A percentile compares a stretch with the other conserved stretches of the same genome.
phyloP scores from a whole-genome alignment of 2,797 vertebrate species.

The Naso thynnoides region DNA sequence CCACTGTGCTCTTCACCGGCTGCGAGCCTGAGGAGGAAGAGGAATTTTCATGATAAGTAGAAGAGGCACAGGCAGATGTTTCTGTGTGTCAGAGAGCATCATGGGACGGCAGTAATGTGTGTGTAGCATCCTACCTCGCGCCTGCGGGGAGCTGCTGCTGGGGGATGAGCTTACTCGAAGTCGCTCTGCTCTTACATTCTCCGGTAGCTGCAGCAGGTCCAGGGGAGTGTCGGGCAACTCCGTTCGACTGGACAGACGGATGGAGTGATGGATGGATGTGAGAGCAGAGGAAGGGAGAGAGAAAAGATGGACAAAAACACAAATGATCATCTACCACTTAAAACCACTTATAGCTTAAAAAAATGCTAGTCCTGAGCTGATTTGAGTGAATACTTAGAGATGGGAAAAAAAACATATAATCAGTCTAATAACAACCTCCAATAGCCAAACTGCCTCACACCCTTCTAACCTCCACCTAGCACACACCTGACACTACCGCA shows the following conservation, averaged over 20 bases:
- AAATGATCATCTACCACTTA: constrained; percentile 70
- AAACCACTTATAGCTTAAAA: constrained; percentile 60
- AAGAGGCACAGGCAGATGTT: constrained; percentile 2
- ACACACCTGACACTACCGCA: constrained; percentile 56
- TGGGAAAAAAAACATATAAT: constrained; percentile 77
- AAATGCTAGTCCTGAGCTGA: constrained; percentile 37
- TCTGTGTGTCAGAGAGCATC: constrained; percentile 10
- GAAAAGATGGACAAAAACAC: constrained; percentile 46
- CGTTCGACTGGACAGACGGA: constrained; percentile 80
- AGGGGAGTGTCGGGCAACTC: constrained; percentile 88
- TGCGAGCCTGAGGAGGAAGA: constrained; percentile 73
- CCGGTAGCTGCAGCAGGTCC: constrained; percentile 90
- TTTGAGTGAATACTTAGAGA: constrained; percentile 74
- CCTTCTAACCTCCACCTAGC: constrained; percentile 66
- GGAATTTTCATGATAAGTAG: constrained; percentile 20
- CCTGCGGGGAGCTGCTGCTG: constrained; percentile 77
- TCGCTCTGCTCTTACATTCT: constrained; percentile 78
- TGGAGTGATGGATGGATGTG: constrained; percentile 16
- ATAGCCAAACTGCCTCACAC: constrained; percentile 60
- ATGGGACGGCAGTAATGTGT: constrained; percentile 1
- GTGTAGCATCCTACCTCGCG: constrained; percentile 77
- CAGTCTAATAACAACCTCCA: constrained; percentile 70
- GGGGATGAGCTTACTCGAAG: constrained; percentile 76
- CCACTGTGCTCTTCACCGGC: constrained; percentile 71
- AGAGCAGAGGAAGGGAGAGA: constrained; percentile 24